phyloP scores from a whole-genome alignment of 2,113 vertebrate genomes.

The Lota lota region DNA sequence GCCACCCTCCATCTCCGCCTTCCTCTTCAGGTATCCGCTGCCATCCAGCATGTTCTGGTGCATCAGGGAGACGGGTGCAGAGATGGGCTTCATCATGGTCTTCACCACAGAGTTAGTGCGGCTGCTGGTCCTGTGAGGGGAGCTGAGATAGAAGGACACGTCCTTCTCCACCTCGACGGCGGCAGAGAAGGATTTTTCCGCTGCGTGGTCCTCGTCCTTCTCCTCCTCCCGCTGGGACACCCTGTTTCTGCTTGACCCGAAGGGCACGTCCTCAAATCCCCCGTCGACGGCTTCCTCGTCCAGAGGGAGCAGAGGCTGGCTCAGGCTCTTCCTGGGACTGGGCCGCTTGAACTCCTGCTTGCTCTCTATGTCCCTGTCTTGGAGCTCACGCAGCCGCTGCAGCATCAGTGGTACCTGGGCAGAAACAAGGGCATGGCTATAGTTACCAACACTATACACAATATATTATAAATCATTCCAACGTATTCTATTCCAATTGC shows the following conservation, averaged over 20 bases:
- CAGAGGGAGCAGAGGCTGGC: conserved; percentile 83
- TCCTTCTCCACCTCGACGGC: conserved; percentile 76
- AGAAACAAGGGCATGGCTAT: conserved; percentile 13
- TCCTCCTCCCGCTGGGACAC: conserved; percentile 43
- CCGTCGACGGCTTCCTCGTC: conserved; percentile 95
- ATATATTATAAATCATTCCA: neutral
- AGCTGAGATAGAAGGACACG: conserved; percentile 82
- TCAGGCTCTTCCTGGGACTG: conserved; percentile 82
- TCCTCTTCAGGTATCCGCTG: conserved; percentile 71
- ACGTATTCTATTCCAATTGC: no score
- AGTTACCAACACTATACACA: neutral
- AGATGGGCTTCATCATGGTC: conserved; percentile 74
- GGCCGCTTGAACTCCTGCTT: conserved; percentile 86
- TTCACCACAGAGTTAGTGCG: conserved; percentile 79
- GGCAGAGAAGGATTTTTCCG: conserved; percentile 47
- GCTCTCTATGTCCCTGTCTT: conserved; percentile 83
- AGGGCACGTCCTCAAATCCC: conserved; percentile 82
- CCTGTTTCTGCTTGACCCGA: conserved; percentile 58
- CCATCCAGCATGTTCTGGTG: conserved; percentile 57
- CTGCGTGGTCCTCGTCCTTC: conserved; percentile 25
- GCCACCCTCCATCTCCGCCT: conserved; percentile 79
- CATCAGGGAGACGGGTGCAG: conserved; percentile 54
- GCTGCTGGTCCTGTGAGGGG: conserved; percentile 80
- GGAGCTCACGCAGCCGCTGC: conserved; percentile 87
- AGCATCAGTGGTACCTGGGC: conserved; percentile 92